These are phyloP conservation scores for Mizuhopecten yessoensis DNA, from an alignment of 1,140 invertebrate species.

Conservation along the genomic window DNA sequence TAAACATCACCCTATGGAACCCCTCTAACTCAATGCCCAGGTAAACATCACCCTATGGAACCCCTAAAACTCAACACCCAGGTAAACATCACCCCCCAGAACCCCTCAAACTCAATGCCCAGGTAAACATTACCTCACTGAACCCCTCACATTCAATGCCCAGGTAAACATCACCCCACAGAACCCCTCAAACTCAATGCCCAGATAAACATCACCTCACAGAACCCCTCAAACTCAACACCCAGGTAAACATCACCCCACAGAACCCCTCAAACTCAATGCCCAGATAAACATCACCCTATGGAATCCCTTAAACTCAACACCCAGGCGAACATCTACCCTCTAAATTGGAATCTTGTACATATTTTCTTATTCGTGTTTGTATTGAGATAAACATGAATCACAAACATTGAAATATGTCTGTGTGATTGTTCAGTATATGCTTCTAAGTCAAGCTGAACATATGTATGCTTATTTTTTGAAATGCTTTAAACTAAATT, in stretches of 20 bases:
- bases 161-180: no score
- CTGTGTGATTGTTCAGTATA: no score
- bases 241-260: conserved; percentile 85
- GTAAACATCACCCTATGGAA: conserved; percentile 84
- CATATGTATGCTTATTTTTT: no score
- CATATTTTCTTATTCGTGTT: no score
- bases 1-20: conserved; percentile 84
- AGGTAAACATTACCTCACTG: conserved; percentile 81
- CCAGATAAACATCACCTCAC: not conserved
- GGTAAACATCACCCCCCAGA: conserved; percentile 76
- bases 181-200: not conserved
- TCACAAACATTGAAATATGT: no score
- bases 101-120: conserved; percentile 89
- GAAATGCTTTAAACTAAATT: no score
- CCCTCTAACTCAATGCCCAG: conserved; percentile 91
- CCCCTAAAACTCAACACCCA: conserved; percentile 91
- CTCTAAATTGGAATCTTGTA: no score
- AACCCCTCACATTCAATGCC: no score
- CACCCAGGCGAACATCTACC: conserved; percentile 86
- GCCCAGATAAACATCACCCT: conserved; percentile 86
- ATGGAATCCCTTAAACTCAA: conserved; percentile 90
- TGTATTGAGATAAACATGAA: no score
- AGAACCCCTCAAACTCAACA: conserved; percentile 88
- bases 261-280: conserved; percentile 90
- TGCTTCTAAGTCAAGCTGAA: no score